Evolutionary conservation across 2,888 invertebrate genomes (phyloP), one percentile per base, ranked within the genome.

Genomic region (Sphaerophoria rueppellii): DNA sequence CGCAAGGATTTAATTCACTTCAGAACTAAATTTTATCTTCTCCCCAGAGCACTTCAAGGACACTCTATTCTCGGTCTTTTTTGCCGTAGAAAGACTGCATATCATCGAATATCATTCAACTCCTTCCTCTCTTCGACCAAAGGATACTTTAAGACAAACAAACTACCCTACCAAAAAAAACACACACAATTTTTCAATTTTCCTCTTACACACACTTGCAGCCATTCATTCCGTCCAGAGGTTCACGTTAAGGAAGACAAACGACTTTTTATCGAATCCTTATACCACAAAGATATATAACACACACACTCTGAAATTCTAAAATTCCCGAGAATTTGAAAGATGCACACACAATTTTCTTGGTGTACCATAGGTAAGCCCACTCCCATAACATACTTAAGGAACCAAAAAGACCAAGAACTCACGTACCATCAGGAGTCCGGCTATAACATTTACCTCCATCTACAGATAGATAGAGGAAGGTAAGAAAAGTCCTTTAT

Each of bases 221-320:
- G 24, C 24, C 24, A 24, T 24, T 24, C 24, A 24, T 24, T 24
- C 24, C 2, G 24, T 24, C 24, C 24, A 24, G 2, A 24, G 67
- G 67, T 67, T 67, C 67, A 71, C n/a, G 73, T 52, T 78, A 74
- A 74, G 78, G 52, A 82, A 71, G 82, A 74, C 74, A 82, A 78
- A 82, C 70, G 82, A 82, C 77, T 58, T 63, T 48, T 57, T 73
- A 77, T 73, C 46, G 76, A 73, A 80, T 24, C 52, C 46, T 70
- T 74, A 70, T 75, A 75, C 43, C 70, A 80, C 63, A 70, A 63
- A 80, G 32, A 43, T 11, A 65, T 35, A 7, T 14, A 24, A 67
- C 55, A 54, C 35, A 70, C 32, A 54, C 14, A 48, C 6, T 4
- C 35, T 24, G 2, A 24, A 24, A 24, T 24, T 24, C 24, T 24